Evolutionary conservation across 2,113 vertebrate genomes (phyloP), one percentile per base, ranked within the genome.

Genomic region (Conger conger): DNA sequence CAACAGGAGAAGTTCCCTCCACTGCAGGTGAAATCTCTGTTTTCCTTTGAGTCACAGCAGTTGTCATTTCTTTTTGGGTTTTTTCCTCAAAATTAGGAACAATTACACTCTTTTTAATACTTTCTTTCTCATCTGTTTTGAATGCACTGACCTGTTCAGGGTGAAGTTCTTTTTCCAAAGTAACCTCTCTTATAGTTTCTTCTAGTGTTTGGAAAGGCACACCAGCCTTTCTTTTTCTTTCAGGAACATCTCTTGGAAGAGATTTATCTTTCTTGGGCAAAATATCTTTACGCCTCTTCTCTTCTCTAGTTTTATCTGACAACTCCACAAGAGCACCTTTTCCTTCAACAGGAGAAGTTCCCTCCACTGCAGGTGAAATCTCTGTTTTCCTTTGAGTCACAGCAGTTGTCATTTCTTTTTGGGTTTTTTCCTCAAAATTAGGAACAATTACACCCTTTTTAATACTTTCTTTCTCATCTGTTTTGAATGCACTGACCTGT

Each of bases 351-450:
- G 50, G 42, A 36, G 79, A 85, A n/a, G 8, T 35, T 73, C 83
- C 80, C 81, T 91, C 88, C 0, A 53, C 80, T 8, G 84, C 23
- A 0, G 80, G 33, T 80, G 84, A 84, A 15, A 84, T 83, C 45
- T 91, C 86, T 79, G 90, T 82, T 23, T 36, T 90, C 79, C 87
- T 86, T 20, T 86, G 45, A 88, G 77, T 54, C 27, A 5, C 86
- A 86, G 33, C 73, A 81, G 77, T 83, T 15, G 45, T 13, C 7
- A 50, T 50, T 50, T 50, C 15, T 50, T 50, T 50, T 0, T 50
- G 45, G 11, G 7, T 8, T 50, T 50, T 50, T 50, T 50, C 45
- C 15, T 50, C 45, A 6, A 15, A 50, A 6, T 2, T 23, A 30
- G 23, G 30, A 73, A 73, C 63, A 37, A 37, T 79, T 79, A n/a